phyloP scores from a whole-genome alignment of 2,797 vertebrate genomes.

The Falco biarmicus region DNA sequence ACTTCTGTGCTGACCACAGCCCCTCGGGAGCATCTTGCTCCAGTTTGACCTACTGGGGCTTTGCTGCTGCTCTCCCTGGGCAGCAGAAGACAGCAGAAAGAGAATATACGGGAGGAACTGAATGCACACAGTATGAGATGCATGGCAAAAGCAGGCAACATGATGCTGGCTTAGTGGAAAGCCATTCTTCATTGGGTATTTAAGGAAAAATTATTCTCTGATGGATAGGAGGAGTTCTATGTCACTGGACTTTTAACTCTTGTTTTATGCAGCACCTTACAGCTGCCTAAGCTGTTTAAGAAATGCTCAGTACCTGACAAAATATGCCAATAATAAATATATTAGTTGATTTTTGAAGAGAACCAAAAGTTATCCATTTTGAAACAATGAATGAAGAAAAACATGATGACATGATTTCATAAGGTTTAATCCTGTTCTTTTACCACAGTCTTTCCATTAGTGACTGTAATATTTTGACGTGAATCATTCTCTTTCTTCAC shows the following conservation, averaged over 20 bases:
- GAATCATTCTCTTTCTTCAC: background rate
- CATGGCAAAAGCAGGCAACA: background rate
- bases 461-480: background rate
- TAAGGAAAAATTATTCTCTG: background rate
- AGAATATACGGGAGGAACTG: background rate
- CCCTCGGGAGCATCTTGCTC: fast-evolving
- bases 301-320: background rate
- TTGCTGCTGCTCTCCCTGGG: fast-evolving
- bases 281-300: background rate
- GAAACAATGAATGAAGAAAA: background rate
- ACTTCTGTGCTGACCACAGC: background rate
- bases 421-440: background rate
- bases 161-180: background rate
- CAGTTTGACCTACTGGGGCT: background rate
- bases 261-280: background rate
- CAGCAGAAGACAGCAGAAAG: background rate
- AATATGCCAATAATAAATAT: background rate
- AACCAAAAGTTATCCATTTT: background rate
- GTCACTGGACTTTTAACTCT: background rate
- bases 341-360: background rate
- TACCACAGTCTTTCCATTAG: background rate
- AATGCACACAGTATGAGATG: background rate
- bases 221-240: background rate
- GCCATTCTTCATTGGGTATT: background rate
- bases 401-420: background rate